These are phyloP conservation scores for Oreochromis tanganicae DNA, from an alignment of 2,113 vertebrate genomes.

Conservation along the genomic window DNA sequence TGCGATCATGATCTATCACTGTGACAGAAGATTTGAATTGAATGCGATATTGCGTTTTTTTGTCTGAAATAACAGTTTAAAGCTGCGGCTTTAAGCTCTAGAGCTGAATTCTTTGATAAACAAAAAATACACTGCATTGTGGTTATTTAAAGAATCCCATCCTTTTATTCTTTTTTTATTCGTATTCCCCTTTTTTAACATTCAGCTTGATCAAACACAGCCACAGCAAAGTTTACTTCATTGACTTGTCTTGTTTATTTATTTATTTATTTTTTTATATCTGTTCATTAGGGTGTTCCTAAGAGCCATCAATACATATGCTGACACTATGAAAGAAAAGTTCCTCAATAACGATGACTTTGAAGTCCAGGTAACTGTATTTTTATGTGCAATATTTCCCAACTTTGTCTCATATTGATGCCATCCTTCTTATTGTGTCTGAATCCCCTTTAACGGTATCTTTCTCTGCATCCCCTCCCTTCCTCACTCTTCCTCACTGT, in stretches of 20 bases:
- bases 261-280: background rate
- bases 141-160: background rate
- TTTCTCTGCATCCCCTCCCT: background rate
- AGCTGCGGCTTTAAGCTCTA: background rate
- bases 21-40: constrained; percentile 6
- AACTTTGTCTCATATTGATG: background rate
- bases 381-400: background rate
- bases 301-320: constrained; percentile 94
- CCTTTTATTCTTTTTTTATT: background rate
- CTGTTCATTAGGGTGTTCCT: constrained; percentile 81
- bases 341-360: constrained; percentile 92
- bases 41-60: background rate
- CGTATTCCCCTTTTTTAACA: background rate
- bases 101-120: background rate
- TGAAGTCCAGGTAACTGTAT: constrained; percentile 85
- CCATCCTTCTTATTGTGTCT: background rate
- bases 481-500: background rate
- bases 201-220: background rate
- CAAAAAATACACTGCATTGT: background rate
- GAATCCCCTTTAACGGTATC: background rate
- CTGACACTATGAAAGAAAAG: constrained; percentile 95
- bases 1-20: background rate
- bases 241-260: background rate
- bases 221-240: background rate
- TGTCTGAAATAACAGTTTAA: background rate